Base-by-base conservation (phyloP, 2,888 invertebrate genomes). In the Marronus borbonicus region DNA sequence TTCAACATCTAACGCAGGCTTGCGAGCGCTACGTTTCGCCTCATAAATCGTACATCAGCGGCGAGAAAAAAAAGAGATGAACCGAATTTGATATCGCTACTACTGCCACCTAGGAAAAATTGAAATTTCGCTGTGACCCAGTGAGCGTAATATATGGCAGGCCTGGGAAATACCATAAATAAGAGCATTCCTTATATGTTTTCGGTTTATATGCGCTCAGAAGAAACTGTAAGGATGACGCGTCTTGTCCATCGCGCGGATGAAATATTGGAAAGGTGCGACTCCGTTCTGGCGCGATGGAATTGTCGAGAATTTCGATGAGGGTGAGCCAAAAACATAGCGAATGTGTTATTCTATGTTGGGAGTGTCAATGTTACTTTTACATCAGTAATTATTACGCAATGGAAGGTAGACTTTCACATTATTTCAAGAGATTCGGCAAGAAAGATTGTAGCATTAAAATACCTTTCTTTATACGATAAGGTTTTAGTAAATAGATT, bases 41-140 rank as follows among this genome's bases (percentile, higher is more conserved):
- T 20, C 55, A 58, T 58, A 58, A 58, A 58, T 58, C 20, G 55
- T 58, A 58, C 55, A 58, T 58, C 55, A 24, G 55, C 20, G 20
- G 20, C 55, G 20, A 8, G 55, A 24, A 24, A 58, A 58, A 58
- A 58, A 58, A 20, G 20, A 58, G 20, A 58, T 20, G 17, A 58
- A 58, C n/a, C 55, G 20, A 58, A 58, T 58, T 58, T 58, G 55
- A 58, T 58, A 58, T 17, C 55, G 55, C 17, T 20, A 20, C 55
- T 8, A 20, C 55, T 31, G 62, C 14, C 62, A 31, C 31, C 62
- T 31, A 20, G 62, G 62, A 62, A 62, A 58, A 62, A 62, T 62
- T 62, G 62, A 62, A 62, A 62, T 62, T 62, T 62, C 12, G 62
- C 31, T n/a, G 28, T 62, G 62, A 62, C 62, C 62, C 62, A n/a